Conservation (phyloP, 2,888 invertebrate species). For the Teleogryllus oceanicus region DNA sequence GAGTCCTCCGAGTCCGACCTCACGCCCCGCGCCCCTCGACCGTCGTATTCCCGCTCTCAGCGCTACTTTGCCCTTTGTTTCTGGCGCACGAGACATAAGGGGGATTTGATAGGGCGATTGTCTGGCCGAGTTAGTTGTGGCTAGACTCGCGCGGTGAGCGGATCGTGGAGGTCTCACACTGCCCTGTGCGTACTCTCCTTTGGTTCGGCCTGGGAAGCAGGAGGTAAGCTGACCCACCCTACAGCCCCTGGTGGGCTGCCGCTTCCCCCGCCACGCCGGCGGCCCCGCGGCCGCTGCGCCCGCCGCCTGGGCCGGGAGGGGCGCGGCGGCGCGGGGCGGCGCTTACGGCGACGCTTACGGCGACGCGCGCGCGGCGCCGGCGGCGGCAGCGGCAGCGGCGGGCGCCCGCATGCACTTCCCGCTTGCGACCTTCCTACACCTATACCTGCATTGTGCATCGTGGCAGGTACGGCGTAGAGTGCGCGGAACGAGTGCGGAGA, state of each 20-base stretch:
- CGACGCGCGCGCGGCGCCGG: neutral
- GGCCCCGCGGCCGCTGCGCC: neutral
- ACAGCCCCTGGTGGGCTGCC: neutral
- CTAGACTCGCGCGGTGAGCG: slow-evolving; percentile 1
- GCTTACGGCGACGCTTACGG: neutral
- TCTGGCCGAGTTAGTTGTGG: slow-evolving; percentile 20
- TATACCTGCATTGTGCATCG: too few species aligned
- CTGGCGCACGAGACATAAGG: slow-evolving; percentile 18
- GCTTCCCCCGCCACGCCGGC: neutral
- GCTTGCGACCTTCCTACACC: too few species aligned
- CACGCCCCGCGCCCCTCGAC: neutral
- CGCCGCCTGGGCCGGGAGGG: neutral
- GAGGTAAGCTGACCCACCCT: slow-evolving; percentile 18
- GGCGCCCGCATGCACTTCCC: too few species aligned
- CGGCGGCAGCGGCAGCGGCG: too few species aligned
- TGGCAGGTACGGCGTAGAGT: too few species aligned
- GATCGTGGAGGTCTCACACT: neutral
- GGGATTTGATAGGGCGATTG: slow-evolving; percentile 28
- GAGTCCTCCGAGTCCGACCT: slow-evolving; percentile 8
- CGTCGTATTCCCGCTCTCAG: neutral
- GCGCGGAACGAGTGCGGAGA: too few species aligned
- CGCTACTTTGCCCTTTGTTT: slow-evolving; percentile 18
- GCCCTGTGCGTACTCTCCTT: neutral
- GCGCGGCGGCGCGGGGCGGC: neutral
- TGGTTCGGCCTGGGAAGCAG: neutral